These are phyloP conservation scores for Synanthedon andrenaeformis DNA, from an alignment of 2,888 invertebrate genomes.

Conservation along the genomic window DNA sequence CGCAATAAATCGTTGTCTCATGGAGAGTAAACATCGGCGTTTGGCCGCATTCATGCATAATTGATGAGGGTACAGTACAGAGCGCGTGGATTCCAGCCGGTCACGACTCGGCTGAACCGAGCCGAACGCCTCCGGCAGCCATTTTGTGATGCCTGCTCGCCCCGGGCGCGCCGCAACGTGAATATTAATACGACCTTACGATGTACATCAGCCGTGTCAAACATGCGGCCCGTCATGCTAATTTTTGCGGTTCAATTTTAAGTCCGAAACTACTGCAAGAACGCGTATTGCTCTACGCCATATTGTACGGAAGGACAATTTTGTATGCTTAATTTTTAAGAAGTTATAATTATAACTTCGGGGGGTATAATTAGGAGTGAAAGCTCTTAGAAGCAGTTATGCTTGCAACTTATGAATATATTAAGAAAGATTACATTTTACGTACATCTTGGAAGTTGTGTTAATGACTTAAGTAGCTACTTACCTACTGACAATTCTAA, in stretches of 20 bases:
- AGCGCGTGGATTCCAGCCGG: conserved; percentile 62
- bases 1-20: conserved; percentile 66
- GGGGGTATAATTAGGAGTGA: too few relatives aligned
- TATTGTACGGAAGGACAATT: too few relatives aligned
- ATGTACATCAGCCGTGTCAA: conserved; percentile 18
- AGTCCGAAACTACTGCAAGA: conserved; percentile 8
- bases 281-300: too few relatives aligned
- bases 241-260: conserved; percentile 2
- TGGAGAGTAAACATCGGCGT: conserved; percentile 65
- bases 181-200: conserved; percentile 55
- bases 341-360: too few relatives aligned
- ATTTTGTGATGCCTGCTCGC: conserved; percentile 61
- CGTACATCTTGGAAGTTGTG: too few relatives aligned
- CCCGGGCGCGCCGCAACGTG: conserved; percentile 43
- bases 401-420: too few relatives aligned
- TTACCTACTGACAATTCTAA: too few relatives aligned
- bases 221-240: too few relatives aligned
- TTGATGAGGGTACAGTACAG: conserved; percentile 57
- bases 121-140: conserved; percentile 56
- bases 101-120: conserved; percentile 61
- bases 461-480: too few relatives aligned
- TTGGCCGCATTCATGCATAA: conserved; percentile 68
- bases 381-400: too few relatives aligned
- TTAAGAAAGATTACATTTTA: too few relatives aligned
- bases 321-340: too few relatives aligned